Base-by-base conservation (phyloP, 1,140 invertebrate species). In the Danaus melanippus region DNA sequence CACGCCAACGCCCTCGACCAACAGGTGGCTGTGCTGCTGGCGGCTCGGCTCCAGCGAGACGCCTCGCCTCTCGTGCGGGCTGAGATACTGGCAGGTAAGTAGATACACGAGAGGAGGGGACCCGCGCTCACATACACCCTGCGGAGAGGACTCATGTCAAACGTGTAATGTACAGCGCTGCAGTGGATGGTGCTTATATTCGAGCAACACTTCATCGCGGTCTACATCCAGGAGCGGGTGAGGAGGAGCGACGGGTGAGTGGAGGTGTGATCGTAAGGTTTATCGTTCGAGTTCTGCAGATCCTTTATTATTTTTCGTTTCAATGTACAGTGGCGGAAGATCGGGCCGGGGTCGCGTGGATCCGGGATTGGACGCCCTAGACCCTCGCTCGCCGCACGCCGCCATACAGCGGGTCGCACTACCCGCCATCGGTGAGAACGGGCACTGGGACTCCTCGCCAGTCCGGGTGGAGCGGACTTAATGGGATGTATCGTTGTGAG, bases 1-100 rank as follows among this genome's bases (percentile, higher is more conserved):
- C 97, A 98, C 87, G 95, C 96, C 9, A 97, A 96, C 74, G 95
- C 93, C 72, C 95, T 98, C 56, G 96, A 98, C 88, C 94, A 97
- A 71, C 92, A 92, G 64, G 94, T 98, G 60, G 96, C 93, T 39
- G 94, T 96, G 86, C 95, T 90, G 40, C 87, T 98, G 49, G 90
- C 96, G 17, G 94, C 92, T 72, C 92, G 90, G 8, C 91, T 94
- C 7, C 90, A 90, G 5, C 88, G 91, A 62, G 97, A 99, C 87
- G 96, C 95, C 86, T 95, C 94, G 75, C 92, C 93, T 60, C 85
- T 98, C 65, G 96, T 98, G 55, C 92, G 97, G 71, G 93, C 93
- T 84, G 95, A 97, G 87, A 70, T 91, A n/a, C 83, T 90, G 1
- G 87, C 88, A 39, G 84, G 79, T 79, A 44, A 42, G 46, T 10